These are phyloP conservation scores for Maconellicoccus hirsutus DNA, from an alignment of 1,140 invertebrate species.

Conservation along the genomic window DNA sequence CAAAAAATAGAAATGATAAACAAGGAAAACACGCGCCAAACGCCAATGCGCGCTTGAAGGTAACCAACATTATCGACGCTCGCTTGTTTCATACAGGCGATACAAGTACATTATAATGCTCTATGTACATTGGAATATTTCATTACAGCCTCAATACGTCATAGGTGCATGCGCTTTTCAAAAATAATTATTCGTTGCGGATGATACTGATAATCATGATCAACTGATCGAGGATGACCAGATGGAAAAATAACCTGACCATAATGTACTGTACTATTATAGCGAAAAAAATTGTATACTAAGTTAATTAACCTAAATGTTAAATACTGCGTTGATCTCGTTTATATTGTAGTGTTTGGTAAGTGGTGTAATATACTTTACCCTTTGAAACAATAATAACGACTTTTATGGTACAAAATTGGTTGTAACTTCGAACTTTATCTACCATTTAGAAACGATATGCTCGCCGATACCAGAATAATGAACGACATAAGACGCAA, in stretches of 20 bases:
- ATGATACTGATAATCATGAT: no score
- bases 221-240: no score
- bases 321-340: background rate
- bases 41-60: no score
- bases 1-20: background rate
- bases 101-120: no score
- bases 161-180: no score
- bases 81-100: background rate
- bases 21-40: background rate
- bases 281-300: no score
- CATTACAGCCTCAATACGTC: no score
- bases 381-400: background rate
- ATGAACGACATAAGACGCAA: background rate
- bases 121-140: no score
- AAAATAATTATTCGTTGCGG: no score
- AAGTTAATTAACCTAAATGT: background rate
- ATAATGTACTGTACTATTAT: no score
- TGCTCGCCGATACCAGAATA: constrained; percentile 1
- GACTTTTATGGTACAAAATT: background rate
- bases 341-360: constrained; percentile 1
- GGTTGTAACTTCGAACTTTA: background rate
- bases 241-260: no score
- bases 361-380: background rate
- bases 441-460: constrained; percentile 4
- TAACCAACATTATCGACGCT: background rate